phyloP scores from a whole-genome alignment of 1,140 invertebrate genomes.

The Lordiphosa mommai region DNA sequence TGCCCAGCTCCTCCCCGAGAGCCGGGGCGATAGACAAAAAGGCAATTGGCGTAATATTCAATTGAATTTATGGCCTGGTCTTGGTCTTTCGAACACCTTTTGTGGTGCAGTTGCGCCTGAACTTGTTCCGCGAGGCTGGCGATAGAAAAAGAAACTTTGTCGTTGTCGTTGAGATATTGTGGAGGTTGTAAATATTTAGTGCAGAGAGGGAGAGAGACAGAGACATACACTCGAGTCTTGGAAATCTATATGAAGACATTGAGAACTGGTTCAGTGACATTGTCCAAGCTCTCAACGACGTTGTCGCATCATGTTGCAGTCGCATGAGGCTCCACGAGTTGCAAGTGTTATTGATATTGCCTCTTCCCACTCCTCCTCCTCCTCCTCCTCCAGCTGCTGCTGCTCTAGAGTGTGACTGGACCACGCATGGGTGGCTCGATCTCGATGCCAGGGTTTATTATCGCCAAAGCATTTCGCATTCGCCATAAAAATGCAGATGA shows the following conservation, averaged over 20 bases:
- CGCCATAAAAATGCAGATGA: conserved; percentile 67
- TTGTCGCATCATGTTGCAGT: conserved; percentile 73
- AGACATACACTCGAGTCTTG: conserved; percentile 14
- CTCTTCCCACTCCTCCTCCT: neutral
- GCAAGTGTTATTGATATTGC: conserved; percentile 77
- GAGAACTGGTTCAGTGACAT: conserved; percentile 78
- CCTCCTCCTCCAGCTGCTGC: neutral
- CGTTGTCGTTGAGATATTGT: conserved; percentile 67
- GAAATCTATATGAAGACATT: conserved; percentile 70
- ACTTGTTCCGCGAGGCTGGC: conserved; percentile 61
- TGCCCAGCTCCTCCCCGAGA: conserved; percentile 45
- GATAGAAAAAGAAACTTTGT: conserved; percentile 63
- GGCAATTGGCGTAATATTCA: conserved; percentile 79
- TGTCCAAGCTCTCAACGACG: conserved; percentile 40
- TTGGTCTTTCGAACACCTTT: conserved; percentile 14
- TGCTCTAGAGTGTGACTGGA: neutral
- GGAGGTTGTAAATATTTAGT: conserved; percentile 78
- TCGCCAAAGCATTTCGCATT: conserved; percentile 42
- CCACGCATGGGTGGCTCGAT: conserved; percentile 70
- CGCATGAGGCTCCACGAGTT: conserved; percentile 42
- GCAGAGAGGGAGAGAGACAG: conserved; percentile 42
- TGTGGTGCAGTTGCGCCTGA: conserved; percentile 47
- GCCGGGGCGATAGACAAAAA: conserved; percentile 70
- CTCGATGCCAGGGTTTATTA: conserved; percentile 61
- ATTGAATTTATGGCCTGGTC: conserved; percentile 75